phyloP scores from a whole-genome alignment of 2,113 vertebrate species.

The Mionectes macconnelli region DNA sequence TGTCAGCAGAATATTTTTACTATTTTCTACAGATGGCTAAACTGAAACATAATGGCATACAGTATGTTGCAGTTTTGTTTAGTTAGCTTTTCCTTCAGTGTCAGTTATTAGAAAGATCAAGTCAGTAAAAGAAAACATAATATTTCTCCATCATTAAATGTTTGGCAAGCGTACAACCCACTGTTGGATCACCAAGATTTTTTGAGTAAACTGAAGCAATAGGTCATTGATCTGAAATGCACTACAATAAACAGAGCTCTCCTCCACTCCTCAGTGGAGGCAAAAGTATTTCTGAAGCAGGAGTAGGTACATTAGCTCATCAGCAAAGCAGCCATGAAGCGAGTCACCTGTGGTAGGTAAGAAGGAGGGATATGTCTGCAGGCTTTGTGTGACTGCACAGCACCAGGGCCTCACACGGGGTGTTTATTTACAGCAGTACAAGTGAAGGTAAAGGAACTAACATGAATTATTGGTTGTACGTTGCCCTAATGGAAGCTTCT shows the following conservation, averaged over 20 bases:
- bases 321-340: slow-evolving; percentile 55
- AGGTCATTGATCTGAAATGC: slow-evolving; percentile 27
- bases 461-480: neutral
- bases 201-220: neutral
- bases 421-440: slow-evolving; percentile 42
- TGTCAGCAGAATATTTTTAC: slow-evolving; percentile 2
- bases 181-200: neutral
- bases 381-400: neutral
- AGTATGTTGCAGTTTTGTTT: neutral
- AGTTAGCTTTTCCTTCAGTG: neutral
- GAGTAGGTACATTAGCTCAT: slow-evolving; percentile 14
- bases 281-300: slow-evolving; percentile 10
- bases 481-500: slow-evolving; percentile 27
- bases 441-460: neutral
- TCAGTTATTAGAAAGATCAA: neutral
- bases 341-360: neutral
- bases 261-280: neutral
- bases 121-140: neutral
- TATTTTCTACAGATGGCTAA: neutral
- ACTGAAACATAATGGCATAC: neutral
- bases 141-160: neutral
- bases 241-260: slow-evolving; percentile 26
- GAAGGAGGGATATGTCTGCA: neutral
- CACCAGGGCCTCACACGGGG: neutral
- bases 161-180: slow-evolving; percentile 5